Percentiles rank a stretch among this genome's conserved stretches.
These are phyloP conservation scores for Pectinophora gossypiella DNA, from an alignment of 1,140 invertebrate genomes.

Conservation along the genomic window DNA sequence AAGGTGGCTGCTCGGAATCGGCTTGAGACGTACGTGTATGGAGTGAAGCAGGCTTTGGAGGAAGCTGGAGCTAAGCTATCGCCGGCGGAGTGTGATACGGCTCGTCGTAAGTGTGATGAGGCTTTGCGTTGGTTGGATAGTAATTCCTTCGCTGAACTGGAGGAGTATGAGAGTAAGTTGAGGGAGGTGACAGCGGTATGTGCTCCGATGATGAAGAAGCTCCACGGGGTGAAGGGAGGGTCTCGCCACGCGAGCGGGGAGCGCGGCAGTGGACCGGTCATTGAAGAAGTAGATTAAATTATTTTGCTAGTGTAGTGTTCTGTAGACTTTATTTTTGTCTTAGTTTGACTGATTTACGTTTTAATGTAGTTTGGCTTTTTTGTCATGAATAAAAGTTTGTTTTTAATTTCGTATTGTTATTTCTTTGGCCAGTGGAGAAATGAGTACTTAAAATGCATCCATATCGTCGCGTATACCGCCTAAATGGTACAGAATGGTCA, in stretches of 20 bases:
- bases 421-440: no score
- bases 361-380: no score
- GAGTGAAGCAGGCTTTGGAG: slow-evolving; percentile 80
- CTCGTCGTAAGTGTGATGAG: slow-evolving; percentile 74
- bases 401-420: no score
- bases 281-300: slow-evolving; percentile 45
- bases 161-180: slow-evolving; percentile 86
- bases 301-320: background rate
- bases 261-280: slow-evolving; percentile 24
- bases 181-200: slow-evolving; percentile 83
- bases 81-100: slow-evolving; percentile 77
- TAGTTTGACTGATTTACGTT: no score
- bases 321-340: no score
- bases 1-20: slow-evolving; percentile 85
- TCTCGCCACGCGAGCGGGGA: background rate
- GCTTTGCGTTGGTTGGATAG: slow-evolving; percentile 77
- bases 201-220: slow-evolving; percentile 83
- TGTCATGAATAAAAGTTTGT: no score
- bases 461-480: no score
- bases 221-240: slow-evolving; percentile 69
- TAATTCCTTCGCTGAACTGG: slow-evolving; percentile 85
- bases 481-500: no score
- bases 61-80: slow-evolving; percentile 67
- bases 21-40: slow-evolving; percentile 88
- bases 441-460: no score